Evolutionary conservation across 2,797 vertebrate species (phyloP), one percentile per base, ranked within the genome.

Genomic region (Syngnathus acus): DNA sequence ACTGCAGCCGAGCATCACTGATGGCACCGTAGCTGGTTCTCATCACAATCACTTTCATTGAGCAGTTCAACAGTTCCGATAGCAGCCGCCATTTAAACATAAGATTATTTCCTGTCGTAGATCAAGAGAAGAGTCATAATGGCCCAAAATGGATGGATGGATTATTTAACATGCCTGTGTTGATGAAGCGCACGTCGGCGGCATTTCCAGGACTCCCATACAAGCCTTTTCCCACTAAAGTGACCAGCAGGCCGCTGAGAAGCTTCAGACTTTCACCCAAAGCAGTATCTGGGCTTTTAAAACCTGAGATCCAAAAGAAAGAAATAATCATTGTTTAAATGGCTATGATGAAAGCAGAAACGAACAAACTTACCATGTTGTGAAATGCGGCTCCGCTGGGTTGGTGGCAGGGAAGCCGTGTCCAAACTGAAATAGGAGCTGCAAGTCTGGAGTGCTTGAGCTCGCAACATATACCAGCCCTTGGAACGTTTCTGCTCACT

Each of bases 31-130:
- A 73, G 42, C 59, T 71, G 77, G 92, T 83, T 37, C 94, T 87
- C 9, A 91, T 77, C 7, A 79, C 74, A 37, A 95, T 90, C 55
- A 95, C 84, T 67, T 85, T 92, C 86, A 91, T 79, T 0, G 93
- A 93, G 85, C 93, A 96, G 72, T 76, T 84, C 55, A 97, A 83
- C 73, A 94, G 78, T 57, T 97, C 94, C 0, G 88, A 89, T 68
- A 98, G 92, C 72, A 98, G 86, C 77, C 94, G 92, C 95, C 95
- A 98, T 83, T 98, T 98, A 71, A 95, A 84, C 50, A 93, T 70
- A 70, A 97, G 70, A 80, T 94, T 95, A 57, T 95, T 93, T 59
- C 94, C 96, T 93, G 73, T 11, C 57, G 67, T 69, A 16, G 13
- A 42, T 10, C 17, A 14, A 11, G 11, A n/a, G 3, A 47, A 17